Percentiles rank a stretch among this genome's conserved stretches.
Conservation (phyloP, 2,888 invertebrate genomes). For the Andricus curvator region DNA sequence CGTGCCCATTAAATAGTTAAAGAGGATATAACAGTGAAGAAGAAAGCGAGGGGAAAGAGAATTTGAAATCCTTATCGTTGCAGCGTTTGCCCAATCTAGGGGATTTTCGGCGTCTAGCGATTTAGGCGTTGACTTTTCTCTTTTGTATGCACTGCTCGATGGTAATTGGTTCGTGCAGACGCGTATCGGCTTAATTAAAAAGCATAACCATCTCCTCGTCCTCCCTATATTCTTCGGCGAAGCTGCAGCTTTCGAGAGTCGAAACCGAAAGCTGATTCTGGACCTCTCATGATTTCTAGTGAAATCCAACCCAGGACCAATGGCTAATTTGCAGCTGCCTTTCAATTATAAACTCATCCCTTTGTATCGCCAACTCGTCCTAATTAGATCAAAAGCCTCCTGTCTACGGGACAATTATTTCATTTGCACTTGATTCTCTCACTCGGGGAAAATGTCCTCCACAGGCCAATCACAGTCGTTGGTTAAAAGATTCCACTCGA, state of each 20-base stretch:
- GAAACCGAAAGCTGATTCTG: slow-evolving; percentile 11
- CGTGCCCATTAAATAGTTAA: slow-evolving; percentile 21
- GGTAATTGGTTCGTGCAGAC: slow-evolving; percentile 56
- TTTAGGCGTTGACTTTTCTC: slow-evolving; percentile 28
- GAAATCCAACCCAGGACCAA: slow-evolving; percentile 53
- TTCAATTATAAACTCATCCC: slow-evolving; percentile 60
- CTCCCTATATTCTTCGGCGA: slow-evolving; percentile 10
- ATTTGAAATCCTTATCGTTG: neutral
- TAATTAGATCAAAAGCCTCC: slow-evolving; percentile 69
- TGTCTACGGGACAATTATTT: neutral
- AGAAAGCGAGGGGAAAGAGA: neutral
- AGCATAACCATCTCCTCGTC: slow-evolving; percentile 41
- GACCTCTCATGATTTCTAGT: slow-evolving; percentile 8
- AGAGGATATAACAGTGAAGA: neutral
- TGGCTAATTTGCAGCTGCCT: slow-evolving; percentile 58
- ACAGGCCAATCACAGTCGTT: neutral
- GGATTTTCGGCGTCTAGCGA: neutral
- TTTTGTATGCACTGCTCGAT: slow-evolving; percentile 42
- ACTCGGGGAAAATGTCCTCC: neutral
- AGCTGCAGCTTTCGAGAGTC: neutral
- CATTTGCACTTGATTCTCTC: slow-evolving; percentile 27
- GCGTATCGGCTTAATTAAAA: slow-evolving; percentile 56
- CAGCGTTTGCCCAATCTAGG: slow-evolving; percentile 4
- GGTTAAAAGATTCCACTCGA: neutral
- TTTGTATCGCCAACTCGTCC: slow-evolving; percentile 46